phyloP scores from a whole-genome alignment of 2,113 vertebrate species.

The Corvus cornix region DNA sequence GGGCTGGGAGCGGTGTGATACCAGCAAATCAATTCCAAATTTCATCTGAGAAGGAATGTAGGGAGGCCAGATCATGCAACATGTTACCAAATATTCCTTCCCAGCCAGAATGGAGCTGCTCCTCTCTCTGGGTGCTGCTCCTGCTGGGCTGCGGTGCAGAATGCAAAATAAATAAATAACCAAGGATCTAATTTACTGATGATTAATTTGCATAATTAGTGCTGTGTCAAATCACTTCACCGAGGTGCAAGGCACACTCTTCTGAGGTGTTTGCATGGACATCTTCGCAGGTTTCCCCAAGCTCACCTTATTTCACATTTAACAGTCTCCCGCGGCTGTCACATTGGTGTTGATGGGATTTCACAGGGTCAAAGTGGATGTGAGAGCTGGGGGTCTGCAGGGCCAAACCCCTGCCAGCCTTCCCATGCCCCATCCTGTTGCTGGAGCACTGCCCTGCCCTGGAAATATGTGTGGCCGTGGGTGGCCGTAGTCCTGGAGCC shows the following conservation, averaged over 20 bases:
- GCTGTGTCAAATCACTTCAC: neutral
- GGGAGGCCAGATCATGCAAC: neutral
- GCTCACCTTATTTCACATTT: neutral
- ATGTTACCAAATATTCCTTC: neutral
- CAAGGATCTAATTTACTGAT: neutral
- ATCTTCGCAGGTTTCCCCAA: neutral
- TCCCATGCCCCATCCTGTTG: neutral
- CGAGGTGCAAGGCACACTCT: neutral
- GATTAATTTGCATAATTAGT: constrained; percentile 60
- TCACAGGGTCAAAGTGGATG: accelerated
- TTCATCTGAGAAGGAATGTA: neutral
- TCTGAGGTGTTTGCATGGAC: neutral
- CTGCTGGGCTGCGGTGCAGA: neutral
- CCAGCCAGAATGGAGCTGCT: neutral
- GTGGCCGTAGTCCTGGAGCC: neutral
- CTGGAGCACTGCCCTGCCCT: neutral
- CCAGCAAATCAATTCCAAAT: constrained; percentile 23
- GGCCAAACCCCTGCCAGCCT: neutral
- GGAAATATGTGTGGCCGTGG: neutral
- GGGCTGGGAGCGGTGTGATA: neutral
- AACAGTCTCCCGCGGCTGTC: accelerated
- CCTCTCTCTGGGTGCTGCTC: neutral
- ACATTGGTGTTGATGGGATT: accelerated
- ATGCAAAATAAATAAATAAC: constrained; percentile 18
- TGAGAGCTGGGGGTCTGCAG: neutral